Evolutionary conservation across 2,113 vertebrate genomes (phyloP).

Genomic region (Lycaon pictus): DNA sequence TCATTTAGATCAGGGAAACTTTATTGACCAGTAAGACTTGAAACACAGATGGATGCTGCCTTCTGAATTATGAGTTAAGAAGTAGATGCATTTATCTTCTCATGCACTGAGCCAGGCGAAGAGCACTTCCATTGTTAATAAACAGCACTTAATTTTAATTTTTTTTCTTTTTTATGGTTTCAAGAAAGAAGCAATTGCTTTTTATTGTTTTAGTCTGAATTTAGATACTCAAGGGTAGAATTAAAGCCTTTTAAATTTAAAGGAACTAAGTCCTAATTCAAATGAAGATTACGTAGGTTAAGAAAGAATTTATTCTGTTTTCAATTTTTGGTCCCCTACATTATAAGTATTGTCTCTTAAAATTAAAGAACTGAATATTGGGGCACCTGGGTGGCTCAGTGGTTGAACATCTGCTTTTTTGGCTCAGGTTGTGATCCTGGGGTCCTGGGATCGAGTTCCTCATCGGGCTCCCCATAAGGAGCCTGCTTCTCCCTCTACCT

Average conservation of each 20-base stretch:
- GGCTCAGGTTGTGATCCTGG: too few species aligned
- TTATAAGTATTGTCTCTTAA: neutral
- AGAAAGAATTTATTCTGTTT: constrained; percentile 38
- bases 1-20: constrained; percentile 56
- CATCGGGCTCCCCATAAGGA: too few species aligned
- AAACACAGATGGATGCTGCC: constrained; percentile 6
- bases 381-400: too few species aligned
- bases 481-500: too few species aligned
- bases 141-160: constrained; percentile 39
- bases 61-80: constrained; percentile 22
- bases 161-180: constrained; percentile 48
- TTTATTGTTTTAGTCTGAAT: constrained; percentile 56
- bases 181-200: constrained; percentile 56
- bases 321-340: constrained; percentile 7
- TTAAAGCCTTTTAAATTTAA: constrained; percentile 55
- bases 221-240: constrained; percentile 40
- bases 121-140: constrained; percentile 16
- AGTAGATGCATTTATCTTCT: constrained; percentile 42
- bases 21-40: constrained; percentile 19
- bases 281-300: constrained; percentile 45
- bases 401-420: too few species aligned
- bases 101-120: neutral
- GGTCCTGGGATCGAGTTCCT: too few species aligned
- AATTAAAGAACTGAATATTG: constrained; percentile 29
- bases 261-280: constrained; percentile 39